Base-by-base conservation (phyloP, 2,797 vertebrate genomes). In the Eremophila alpestris region DNA sequence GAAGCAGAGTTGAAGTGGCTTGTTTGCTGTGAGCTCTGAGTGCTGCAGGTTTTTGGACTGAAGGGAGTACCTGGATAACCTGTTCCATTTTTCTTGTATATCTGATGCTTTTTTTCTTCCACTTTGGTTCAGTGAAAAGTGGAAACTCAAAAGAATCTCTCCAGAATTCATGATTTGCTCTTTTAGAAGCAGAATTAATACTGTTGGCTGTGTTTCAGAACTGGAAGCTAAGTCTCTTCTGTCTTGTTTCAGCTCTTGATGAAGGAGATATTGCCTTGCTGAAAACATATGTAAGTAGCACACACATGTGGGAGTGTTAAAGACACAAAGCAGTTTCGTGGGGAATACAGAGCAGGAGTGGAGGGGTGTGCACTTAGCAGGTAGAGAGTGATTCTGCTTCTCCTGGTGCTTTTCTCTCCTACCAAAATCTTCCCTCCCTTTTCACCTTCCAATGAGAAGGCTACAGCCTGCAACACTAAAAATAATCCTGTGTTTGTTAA, bases 191-290 rank as follows among this genome's bases (percentile, higher is more conserved):
- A 60, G 51, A 83, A 63, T 63, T 38, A 62, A 34, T 48, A 9
- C 19, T 52, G 26, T 29, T 79, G 21, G 3, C 83, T 76, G 82
- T 88, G 34, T 86, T 92, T 89, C 58, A 83, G 43, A 71, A 40
- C 27, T 89, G 85, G 46, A 95, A 90, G 14, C 73, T 97, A 63
- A 94, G 16, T n/a, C 23, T 88, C 77, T 70, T 93, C 18, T 96
- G 40, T 98, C 63, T 97, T 91, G 23, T 97, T 97, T 82, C 97
- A 99, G 99, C 99, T 97, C 94, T 99, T 97, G 99, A 99, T 97
- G 99, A 99, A 97, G 99, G 99, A 9, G 99, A 99, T 93, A 99
- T 99, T 93, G 99, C 99, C 65, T 97, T 99, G 94, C 96, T 99
- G 91, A 99, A 99, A 97, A 99, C 99, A 70, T 99, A 99, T 3